phyloP scores from a whole-genome alignment of 2,888 invertebrate genomes.

The Scelioninae gen. 1 region DNA sequence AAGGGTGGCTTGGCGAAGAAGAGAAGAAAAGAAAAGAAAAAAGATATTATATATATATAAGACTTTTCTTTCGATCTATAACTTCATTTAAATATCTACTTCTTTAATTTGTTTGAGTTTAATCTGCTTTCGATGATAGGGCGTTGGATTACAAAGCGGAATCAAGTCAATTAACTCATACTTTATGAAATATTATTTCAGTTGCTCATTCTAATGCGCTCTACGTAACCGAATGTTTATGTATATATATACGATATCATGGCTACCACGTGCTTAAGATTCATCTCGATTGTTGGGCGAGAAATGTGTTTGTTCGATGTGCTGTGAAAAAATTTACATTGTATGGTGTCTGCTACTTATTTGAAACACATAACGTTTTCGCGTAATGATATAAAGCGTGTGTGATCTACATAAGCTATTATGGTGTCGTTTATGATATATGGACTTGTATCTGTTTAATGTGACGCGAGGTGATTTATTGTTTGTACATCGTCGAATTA shows the following conservation, averaged over 20 bases:
- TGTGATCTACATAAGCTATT: constrained; percentile 64
- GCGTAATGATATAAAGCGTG: constrained; percentile 47
- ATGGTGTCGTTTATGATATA: constrained; percentile 60
- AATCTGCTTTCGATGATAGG: constrained; percentile 50
- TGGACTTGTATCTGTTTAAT: constrained; percentile 46
- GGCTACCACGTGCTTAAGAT: constrained; percentile 47
- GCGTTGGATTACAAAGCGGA: constrained; percentile 53
- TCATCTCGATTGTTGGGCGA: constrained; percentile 58
- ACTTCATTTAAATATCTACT: constrained; percentile 48
- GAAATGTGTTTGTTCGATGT: constrained; percentile 52
- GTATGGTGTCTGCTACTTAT: constrained; percentile 63
- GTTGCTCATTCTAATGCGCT: constrained; percentile 45
- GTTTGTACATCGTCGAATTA: constrained; percentile 28
- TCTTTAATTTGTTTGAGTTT: constrained; percentile 52
- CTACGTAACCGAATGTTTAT: constrained; percentile 30
- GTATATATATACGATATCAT: constrained; percentile 24
- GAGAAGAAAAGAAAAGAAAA: neutral
- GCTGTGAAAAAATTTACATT: constrained; percentile 62
- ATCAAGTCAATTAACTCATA: constrained; percentile 60
- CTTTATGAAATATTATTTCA: constrained; percentile 63
- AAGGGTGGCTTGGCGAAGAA: constrained; percentile 14
- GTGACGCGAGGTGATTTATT: constrained; percentile 43
- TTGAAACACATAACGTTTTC: constrained; percentile 53
- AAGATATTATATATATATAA: neutral
- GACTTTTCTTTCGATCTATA: constrained; percentile 21